These are phyloP conservation scores for Cataglyphis cursor DNA, from an alignment of 2,888 invertebrate species.

Conservation along the genomic window DNA sequence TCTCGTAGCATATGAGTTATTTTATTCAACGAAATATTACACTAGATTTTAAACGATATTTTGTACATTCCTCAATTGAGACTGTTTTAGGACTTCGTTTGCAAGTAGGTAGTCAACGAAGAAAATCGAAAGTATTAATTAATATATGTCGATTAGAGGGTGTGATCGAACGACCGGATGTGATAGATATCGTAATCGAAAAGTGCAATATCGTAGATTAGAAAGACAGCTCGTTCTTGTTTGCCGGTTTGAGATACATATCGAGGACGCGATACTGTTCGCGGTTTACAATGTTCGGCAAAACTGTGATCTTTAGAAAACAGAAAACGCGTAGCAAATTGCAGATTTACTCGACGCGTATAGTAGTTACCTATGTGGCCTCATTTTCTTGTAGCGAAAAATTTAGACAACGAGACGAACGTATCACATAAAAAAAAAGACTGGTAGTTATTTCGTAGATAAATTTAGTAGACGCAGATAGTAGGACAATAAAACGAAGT, in stretches of 20 bases:
- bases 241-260: constrained; percentile 56
- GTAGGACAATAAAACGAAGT: constrained; percentile 81
- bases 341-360: constrained; percentile 67
- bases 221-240: constrained; percentile 60
- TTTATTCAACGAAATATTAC: constrained; percentile 8
- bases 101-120: constrained; percentile 44
- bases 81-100: constrained; percentile 66
- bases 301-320: constrained; percentile 85
- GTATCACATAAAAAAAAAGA: constrained; percentile 78
- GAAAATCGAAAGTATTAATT: constrained; percentile 69
- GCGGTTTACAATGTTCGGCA: constrained; percentile 81
- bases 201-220: constrained; percentile 78
- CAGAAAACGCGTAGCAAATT: constrained; percentile 60
- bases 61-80: constrained; percentile 68
- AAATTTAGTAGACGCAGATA: constrained; percentile 72
- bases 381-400: constrained; percentile 79
- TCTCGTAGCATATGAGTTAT: constrained; percentile 2
- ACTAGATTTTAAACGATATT: constrained; percentile 40
- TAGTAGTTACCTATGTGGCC: constrained; percentile 82
- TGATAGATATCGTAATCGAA: constrained; percentile 64
- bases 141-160: constrained; percentile 50
- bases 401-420: constrained; percentile 68
- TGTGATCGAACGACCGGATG: constrained; percentile 49
- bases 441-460: constrained; percentile 83
- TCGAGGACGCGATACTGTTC: constrained; percentile 75